These are phyloP conservation scores for Camponotus vicinus DNA, from an alignment of 1,140 invertebrate species.

Conservation along the genomic window DNA sequence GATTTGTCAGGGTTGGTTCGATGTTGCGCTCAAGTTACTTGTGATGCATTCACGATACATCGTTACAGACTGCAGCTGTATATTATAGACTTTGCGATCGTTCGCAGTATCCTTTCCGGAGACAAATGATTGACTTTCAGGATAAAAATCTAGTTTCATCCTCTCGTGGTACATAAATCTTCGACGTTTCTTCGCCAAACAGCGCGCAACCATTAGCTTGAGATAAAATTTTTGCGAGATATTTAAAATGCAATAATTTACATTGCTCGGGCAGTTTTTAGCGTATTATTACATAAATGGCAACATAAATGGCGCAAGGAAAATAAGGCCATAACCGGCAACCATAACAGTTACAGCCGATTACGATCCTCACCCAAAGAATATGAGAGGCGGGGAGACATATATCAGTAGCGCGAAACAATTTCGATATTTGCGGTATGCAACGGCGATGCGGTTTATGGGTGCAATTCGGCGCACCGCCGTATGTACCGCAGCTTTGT, in stretches of 20 bases:
- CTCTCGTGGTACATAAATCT: not conserved
- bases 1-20: conserved; percentile 54
- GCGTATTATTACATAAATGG: conserved; percentile 1
- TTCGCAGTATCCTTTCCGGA: not conserved
- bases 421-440: conserved; percentile 62
- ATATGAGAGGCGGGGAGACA: conserved; percentile 2
- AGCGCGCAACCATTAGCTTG: not conserved
- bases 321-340: not conserved
- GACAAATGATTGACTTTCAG: not conserved
- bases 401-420: conserved; percentile 56
- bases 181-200: not conserved
- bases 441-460: conserved; percentile 52
- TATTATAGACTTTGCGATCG: conserved; percentile 32
- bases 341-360: not conserved
- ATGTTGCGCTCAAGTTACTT: conserved; percentile 3
- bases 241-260: conserved; percentile 1
- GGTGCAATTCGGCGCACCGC: conserved; percentile 19
- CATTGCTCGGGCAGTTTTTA: not conserved
- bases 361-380: conserved; percentile 31
- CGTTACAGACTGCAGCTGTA: not conserved
- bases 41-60: conserved; percentile 26
- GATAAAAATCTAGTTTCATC: not conserved
- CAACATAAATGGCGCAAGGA: not conserved
- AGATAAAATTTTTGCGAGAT: not conserved
- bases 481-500: conserved; percentile 41